These are phyloP conservation scores for Omphaloscelis lunosa DNA, from an alignment of 2,888 invertebrate genomes.

Conservation along the genomic window DNA sequence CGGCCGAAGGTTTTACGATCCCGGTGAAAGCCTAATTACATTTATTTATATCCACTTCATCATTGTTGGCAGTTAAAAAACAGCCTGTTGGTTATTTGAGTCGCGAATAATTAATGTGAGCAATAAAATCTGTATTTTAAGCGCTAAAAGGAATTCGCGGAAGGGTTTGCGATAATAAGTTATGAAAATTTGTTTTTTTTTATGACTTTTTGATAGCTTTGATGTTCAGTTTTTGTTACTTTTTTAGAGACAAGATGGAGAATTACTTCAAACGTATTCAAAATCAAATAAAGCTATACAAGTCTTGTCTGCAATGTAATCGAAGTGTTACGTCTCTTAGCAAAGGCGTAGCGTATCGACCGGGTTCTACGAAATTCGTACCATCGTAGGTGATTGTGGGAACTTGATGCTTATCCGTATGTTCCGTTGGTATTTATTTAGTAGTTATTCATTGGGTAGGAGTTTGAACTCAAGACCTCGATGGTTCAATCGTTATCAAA, in stretches of 20 bases:
- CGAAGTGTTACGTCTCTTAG: conserved; percentile 46
- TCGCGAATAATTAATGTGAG: conserved; percentile 46
- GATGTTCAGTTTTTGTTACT: conserved; percentile 1
- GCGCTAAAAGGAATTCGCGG: conserved; percentile 15
- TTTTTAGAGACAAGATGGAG: not conserved
- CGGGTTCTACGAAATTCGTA: conserved; percentile 50
- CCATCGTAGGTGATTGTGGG: conserved; percentile 30
- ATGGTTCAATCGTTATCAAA: not conserved
- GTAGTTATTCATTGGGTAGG: conserved; percentile 9
- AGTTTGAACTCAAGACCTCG: conserved; percentile 21
- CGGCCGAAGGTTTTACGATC: conserved; percentile 33
- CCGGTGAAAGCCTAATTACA: conserved; percentile 54
- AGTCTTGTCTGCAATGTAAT: conserved; percentile 13
- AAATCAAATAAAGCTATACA: conserved; percentile 22
- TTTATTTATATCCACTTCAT: conserved; percentile 61
- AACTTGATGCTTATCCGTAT: conserved; percentile 17
- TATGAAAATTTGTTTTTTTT: conserved; percentile 33
- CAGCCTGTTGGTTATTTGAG: conserved; percentile 47
- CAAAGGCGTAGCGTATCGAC: conserved; percentile 44
- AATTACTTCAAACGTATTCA: conserved; percentile 8
- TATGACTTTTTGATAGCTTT: conserved; percentile 25
- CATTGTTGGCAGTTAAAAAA: conserved; percentile 52
- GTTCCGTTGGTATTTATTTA: conserved; percentile 23
- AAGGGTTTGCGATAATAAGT: conserved; percentile 20
- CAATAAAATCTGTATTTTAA: conserved; percentile 33